Conservation (phyloP, 2,888 invertebrate species). For the Phengaris alcon region DNA sequence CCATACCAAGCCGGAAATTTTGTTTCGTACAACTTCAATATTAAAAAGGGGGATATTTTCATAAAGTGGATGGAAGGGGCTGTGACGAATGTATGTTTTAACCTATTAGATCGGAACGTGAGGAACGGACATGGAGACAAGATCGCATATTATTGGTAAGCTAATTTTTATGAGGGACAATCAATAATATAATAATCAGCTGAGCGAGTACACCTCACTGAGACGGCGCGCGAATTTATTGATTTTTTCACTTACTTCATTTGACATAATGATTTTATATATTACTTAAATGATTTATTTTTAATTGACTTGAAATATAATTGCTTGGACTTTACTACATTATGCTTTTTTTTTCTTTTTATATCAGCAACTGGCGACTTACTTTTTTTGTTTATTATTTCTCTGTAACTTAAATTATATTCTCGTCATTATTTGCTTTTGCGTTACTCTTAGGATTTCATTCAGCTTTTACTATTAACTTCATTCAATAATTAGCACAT, state of each 20-base stretch:
- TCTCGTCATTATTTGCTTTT: neutral
- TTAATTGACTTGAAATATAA: neutral
- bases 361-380: neutral
- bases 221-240: constrained; percentile 68
- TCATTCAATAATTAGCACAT: too few relatives aligned
- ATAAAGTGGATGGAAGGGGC: constrained; percentile 98
- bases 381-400: neutral
- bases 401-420: neutral
- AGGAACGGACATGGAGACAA: constrained; percentile 93
- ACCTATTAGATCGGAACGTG: constrained; percentile 94
- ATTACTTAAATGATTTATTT: constrained; percentile 34
- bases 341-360: neutral
- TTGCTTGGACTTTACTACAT: neutral
- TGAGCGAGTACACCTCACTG: constrained; percentile 59
- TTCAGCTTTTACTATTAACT: too few relatives aligned
- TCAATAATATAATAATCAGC: constrained; percentile 60
- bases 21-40: constrained; percentile 94
- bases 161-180: constrained; percentile 46
- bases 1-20: constrained; percentile 86
- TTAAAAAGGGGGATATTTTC: constrained; percentile 91
- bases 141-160: constrained; percentile 97
- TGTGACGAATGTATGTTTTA: constrained; percentile 96
- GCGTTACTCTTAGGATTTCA: neutral
- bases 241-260: constrained; percentile 52
- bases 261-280: constrained; percentile 33